phyloP scores from a whole-genome alignment of 2,113 vertebrate genomes.

The Corythornis cristatus region DNA sequence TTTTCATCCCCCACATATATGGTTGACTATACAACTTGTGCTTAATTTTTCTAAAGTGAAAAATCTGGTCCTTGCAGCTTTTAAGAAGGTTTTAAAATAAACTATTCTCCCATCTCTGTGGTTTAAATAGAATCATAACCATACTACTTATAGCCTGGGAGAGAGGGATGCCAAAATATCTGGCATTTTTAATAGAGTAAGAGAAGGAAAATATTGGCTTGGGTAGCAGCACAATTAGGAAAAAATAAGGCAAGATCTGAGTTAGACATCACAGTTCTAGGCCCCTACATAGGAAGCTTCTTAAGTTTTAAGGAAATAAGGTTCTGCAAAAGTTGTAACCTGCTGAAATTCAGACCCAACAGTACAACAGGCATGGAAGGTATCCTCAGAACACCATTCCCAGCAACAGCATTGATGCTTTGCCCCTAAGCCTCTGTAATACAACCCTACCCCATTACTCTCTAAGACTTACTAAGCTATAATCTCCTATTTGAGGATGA shows the following conservation, averaged over 20 bases:
- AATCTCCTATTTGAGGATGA: background rate
- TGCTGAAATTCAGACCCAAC: background rate
- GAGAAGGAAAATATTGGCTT: slow-evolving; percentile 36
- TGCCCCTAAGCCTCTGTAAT: background rate
- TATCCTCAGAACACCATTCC: background rate
- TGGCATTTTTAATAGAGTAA: slow-evolving; percentile 40
- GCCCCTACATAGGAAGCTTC: background rate
- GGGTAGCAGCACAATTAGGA: background rate
- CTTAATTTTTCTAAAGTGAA: slow-evolving; percentile 13
- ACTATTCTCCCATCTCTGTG: slow-evolving; percentile 23
- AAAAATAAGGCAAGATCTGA: background rate
- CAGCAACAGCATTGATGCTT: background rate
- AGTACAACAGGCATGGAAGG: background rate
- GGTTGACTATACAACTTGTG: background rate
- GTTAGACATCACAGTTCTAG: background rate
- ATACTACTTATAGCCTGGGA: slow-evolving; percentile 50
- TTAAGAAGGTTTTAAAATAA: slow-evolving; percentile 58
- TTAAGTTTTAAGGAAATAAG: background rate
- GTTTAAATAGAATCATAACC: slow-evolving; percentile 54
- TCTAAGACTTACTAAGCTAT: background rate
- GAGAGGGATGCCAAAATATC: slow-evolving; percentile 47
- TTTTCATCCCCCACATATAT: background rate
- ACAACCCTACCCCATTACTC: background rate
- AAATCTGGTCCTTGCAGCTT: slow-evolving; percentile 32
- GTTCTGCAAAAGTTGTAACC: background rate